Evolutionary conservation across 2,797 vertebrate genomes (phyloP), one percentile per base, ranked within the genome.

Genomic region (Galagoides demidoff): DNA sequence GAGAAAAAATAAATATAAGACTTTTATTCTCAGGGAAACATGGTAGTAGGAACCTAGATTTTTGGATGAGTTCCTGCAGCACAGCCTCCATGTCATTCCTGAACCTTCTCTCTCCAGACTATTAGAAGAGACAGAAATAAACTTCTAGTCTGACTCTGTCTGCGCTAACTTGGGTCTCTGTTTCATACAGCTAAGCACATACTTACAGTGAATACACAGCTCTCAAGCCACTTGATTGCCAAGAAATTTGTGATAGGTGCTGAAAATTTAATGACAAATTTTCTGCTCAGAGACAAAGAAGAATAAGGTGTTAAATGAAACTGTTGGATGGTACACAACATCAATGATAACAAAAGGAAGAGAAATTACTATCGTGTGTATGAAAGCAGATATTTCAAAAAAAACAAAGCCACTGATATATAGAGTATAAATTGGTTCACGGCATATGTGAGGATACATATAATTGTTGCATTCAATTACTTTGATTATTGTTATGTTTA

Each of bases 401-500:
- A 57, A 92, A 82, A 83, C 8, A 31, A 92, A 94, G 59, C 37
- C 70, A 76, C n/a, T 68, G 74, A 66, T 27, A 10, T 89, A 82
- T 64, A 68, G 27, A 49, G 25, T 57, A 23, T 86, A 89, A 92
- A 92, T 93, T 2, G 16, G 23, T 34, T 92, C 59, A 85, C 85
- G 45, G 64, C 19, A 20, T 92, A 79, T 92, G 70, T 86, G 31
- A 37, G 55, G 45, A 49, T 39, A 95, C 89, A 89, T 96, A 93
- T 79, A 77, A 89, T 74, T 83, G 34, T 79, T 89, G 22, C 34
- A 79, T 84, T 93, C 39, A 89, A 76, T 93, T 89, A 82, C 2
- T 85, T 92, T 96, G 89, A 86, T 95, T 93, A 83, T 79, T 92
- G 63, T 93, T 95, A 79, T 92, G 34, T 93, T 97, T 91, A 89